These are phyloP conservation scores for Ellobium chinense DNA, from an alignment of 2,888 invertebrate species.

Conservation along the genomic window DNA sequence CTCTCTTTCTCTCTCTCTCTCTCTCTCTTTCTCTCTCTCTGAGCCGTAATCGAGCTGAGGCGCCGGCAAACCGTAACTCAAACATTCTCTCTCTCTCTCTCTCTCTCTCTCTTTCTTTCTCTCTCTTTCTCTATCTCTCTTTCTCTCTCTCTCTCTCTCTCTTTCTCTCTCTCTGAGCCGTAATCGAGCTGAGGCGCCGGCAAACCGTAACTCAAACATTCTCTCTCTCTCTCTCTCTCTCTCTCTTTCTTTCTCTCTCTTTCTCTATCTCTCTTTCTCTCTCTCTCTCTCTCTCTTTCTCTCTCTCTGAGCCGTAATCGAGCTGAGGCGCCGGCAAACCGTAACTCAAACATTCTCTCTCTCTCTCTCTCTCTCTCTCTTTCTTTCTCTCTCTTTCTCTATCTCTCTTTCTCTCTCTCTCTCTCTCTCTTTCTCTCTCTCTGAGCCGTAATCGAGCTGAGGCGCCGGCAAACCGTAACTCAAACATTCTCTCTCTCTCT, in stretches of 20 bases:
- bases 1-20: no score
- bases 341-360: no score
- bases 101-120: background rate
- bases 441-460: no score
- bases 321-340: no score
- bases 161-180: background rate
- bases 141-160: background rate
- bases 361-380: slow-evolving; percentile 13
- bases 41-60: background rate
- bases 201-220: background rate
- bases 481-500: background rate
- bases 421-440: slow-evolving; percentile 8
- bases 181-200: background rate
- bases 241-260: background rate
- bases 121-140: background rate
- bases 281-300: background rate
- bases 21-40: no score
- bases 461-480: no score
- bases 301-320: background rate
- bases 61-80: no score
- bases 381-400: slow-evolving; percentile 20
- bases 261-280: background rate
- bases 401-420: slow-evolving; percentile 16
- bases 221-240: background rate
- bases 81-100: background rate